Conservation (phyloP, 2,113 vertebrate species). For the Galbula dea region DNA sequence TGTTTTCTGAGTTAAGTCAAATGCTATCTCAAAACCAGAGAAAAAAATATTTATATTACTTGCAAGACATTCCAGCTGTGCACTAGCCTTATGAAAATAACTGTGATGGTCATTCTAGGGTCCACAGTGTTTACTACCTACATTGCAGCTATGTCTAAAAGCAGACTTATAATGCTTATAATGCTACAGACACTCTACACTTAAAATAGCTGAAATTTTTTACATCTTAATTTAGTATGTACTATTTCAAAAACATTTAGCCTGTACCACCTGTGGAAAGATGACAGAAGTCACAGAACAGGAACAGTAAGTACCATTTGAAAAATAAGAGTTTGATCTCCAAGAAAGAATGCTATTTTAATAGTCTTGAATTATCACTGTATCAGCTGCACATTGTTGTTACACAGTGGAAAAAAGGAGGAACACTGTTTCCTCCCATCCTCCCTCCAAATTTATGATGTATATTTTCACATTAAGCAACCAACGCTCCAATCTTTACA, state of each 20-base stretch:
- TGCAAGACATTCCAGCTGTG: background rate
- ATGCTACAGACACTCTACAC: fast-evolving
- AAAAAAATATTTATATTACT: background rate
- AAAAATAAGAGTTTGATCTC: background rate
- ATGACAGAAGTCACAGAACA: background rate
- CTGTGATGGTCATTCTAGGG: background rate
- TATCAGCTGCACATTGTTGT: background rate
- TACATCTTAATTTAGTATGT: background rate
- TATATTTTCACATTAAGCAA: fast-evolving
- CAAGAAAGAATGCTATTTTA: background rate
- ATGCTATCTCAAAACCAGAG: background rate
- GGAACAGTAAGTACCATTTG: background rate
- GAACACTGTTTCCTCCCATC: background rate
- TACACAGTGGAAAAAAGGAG: background rate
- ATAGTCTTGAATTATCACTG: background rate
- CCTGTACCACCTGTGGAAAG: fast-evolving
- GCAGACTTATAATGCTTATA: fast-evolving
- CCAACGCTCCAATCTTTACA: background rate
- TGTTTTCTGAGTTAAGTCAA: background rate
- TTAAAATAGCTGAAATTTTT: background rate
- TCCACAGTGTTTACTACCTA: background rate
- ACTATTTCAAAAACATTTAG: background rate
- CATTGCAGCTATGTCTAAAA: fast-evolving
- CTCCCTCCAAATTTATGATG: too few relatives aligned
- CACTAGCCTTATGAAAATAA: background rate